Percentiles rank a stretch among this genome's conserved stretches.
phyloP scores from a whole-genome alignment of 92 coral and sea anemone species.

The Plumapathes pennacea region DNA sequence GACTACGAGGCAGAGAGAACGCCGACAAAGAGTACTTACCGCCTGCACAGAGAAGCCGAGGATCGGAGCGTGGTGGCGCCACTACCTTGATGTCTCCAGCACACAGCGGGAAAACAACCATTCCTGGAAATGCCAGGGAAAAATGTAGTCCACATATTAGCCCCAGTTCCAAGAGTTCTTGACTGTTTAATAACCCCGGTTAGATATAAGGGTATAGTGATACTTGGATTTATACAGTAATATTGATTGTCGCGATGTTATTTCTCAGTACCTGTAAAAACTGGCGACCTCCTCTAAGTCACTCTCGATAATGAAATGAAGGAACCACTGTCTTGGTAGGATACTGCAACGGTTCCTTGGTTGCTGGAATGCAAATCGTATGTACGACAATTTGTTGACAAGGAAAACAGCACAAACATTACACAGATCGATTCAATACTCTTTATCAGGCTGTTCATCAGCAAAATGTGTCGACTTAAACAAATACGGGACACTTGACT shows the following conservation, averaged over 20 bases:
- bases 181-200: too few relatives aligned
- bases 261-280: constrained; percentile 80
- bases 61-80: constrained; percentile 81
- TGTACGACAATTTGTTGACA: too few relatives aligned
- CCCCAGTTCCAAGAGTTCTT: too few relatives aligned
- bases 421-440: too few relatives aligned
- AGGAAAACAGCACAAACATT: too few relatives aligned
- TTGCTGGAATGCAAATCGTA: constrained; percentile 2
- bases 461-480: too few relatives aligned
- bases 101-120: constrained; percentile 78
- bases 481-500: too few relatives aligned
- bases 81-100: constrained; percentile 74
- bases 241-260: too few relatives aligned
- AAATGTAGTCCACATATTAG: not conserved
- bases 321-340: constrained; percentile 75
- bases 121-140: constrained; percentile 22
- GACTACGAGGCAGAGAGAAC: not conserved
- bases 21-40: constrained; percentile 42
- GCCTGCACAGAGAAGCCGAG: constrained; percentile 53
- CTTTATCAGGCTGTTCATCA: too few relatives aligned
- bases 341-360: constrained; percentile 35
- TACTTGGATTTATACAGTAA: too few relatives aligned
- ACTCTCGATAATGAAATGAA: constrained; percentile 36
- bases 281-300: constrained; percentile 50
- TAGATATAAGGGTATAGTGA: too few relatives aligned